Conservation (phyloP, 2,113 vertebrate species). For the Kobus ellipsiprymnus region DNA sequence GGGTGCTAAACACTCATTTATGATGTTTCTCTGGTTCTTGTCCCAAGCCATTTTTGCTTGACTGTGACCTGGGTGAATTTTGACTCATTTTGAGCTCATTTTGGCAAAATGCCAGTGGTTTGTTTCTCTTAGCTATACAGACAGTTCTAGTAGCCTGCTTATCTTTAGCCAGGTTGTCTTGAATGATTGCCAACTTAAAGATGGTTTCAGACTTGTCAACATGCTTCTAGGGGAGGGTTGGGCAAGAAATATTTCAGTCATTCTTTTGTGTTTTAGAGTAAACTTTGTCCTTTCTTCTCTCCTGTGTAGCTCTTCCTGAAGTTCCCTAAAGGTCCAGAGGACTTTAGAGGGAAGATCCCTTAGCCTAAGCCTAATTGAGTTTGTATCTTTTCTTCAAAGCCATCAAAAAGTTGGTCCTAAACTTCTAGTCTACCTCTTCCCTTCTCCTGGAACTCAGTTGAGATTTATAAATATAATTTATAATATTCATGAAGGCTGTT, state of each 20-base stretch:
- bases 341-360: background rate
- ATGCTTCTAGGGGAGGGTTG: background rate
- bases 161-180: background rate
- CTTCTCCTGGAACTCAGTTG: background rate
- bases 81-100: background rate
- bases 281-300: background rate
- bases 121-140: background rate
- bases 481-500: background rate
- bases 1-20: background rate
- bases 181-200: background rate
- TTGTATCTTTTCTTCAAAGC: background rate
- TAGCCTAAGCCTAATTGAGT: background rate
- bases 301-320: background rate
- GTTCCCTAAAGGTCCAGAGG: background rate
- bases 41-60: background rate
- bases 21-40: conserved; percentile 3
- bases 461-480: background rate
- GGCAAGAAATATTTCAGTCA: background rate
- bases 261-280: background rate
- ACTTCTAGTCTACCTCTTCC: background rate
- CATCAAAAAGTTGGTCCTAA: background rate
- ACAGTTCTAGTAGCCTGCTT: background rate
- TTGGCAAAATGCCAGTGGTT: background rate
- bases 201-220: background rate
- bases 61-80: background rate